Evolutionary conservation across 2,888 invertebrate genomes (phyloP).

Genomic region (Oscheius sp.): DNA sequence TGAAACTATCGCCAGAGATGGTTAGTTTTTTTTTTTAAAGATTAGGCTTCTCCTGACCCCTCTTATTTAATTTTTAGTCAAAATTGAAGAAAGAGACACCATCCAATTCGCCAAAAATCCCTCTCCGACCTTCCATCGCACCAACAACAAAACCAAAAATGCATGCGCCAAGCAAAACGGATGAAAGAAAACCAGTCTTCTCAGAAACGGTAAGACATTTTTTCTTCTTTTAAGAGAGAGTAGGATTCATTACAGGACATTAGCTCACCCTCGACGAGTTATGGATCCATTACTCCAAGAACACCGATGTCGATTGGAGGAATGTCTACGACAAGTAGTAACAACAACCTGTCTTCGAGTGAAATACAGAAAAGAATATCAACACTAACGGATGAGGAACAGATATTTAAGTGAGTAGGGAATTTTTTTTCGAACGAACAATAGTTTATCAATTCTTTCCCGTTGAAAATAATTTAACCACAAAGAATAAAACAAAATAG

Average conservation of each 20-base stretch:
- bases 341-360: neutral
- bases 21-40: neutral
- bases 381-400: conserved; percentile 24
- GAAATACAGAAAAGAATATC: conserved; percentile 29
- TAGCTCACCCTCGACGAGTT: conserved; percentile 16
- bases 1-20: neutral
- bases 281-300: conserved; percentile 12
- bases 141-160: neutral
- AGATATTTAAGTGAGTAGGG: conserved; percentile 23
- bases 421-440: too few relatives aligned
- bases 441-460: too few relatives aligned
- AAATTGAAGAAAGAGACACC: conserved; percentile 8
- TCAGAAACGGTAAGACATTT: conserved; percentile 15
- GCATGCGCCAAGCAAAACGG: conserved; percentile 20
- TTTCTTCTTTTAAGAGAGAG: neutral
- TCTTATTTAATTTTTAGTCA: neutral
- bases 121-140: too few relatives aligned
- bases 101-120: neutral
- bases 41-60: too few relatives aligned
- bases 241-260: conserved; percentile 3
- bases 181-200: neutral
- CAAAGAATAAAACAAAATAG: too few relatives aligned
- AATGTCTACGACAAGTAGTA: too few relatives aligned
- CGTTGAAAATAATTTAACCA: too few relatives aligned
- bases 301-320: neutral